A percentile compares a stretch with the other conserved stretches of the same genome.
Evolutionary conservation across 2,888 invertebrate species (phyloP).

Genomic region (Polydrusus tereticollis): DNA sequence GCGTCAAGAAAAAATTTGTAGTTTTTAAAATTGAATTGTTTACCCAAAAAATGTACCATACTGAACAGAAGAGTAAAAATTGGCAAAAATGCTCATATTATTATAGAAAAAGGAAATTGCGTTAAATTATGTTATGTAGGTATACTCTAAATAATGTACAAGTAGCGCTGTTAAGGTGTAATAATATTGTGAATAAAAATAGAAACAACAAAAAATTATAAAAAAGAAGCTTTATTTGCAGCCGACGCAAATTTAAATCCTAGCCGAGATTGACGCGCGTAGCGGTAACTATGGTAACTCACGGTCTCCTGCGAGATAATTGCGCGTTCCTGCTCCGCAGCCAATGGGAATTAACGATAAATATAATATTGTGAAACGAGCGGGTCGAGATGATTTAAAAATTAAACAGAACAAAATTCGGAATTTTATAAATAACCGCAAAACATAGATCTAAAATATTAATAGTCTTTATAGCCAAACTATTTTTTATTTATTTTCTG

Average conservation of each 20-base stretch:
- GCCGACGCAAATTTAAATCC: slow-evolving; percentile 21
- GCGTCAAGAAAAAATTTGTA: background rate
- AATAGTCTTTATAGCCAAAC: background rate
- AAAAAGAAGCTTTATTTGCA: slow-evolving; percentile 2
- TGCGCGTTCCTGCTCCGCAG: slow-evolving; percentile 3
- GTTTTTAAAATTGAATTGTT: too few relatives aligned
- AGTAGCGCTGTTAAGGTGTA: too few relatives aligned
- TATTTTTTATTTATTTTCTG: slow-evolving; percentile 8
- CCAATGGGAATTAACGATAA: slow-evolving; percentile 4
- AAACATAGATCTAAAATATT: too few relatives aligned
- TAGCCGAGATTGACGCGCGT: slow-evolving; percentile 24
- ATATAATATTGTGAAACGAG: slow-evolving; percentile 5
- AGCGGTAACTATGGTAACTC: slow-evolving; percentile 22
- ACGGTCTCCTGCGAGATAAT: slow-evolving; percentile 15
- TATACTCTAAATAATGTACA: too few relatives aligned
- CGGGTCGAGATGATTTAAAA: background rate
- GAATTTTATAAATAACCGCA: background rate
- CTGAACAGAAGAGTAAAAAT: too few relatives aligned
- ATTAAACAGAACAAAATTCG: too few relatives aligned
- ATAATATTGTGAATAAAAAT: too few relatives aligned
- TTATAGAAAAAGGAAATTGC: too few relatives aligned
- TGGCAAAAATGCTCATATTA: too few relatives aligned
- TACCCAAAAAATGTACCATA: too few relatives aligned
- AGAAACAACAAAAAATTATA: background rate
- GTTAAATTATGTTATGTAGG: too few relatives aligned